These are phyloP conservation scores for Thryonomys swinderianus DNA, from an alignment of 2,113 vertebrate species.

Conservation along the genomic window DNA sequence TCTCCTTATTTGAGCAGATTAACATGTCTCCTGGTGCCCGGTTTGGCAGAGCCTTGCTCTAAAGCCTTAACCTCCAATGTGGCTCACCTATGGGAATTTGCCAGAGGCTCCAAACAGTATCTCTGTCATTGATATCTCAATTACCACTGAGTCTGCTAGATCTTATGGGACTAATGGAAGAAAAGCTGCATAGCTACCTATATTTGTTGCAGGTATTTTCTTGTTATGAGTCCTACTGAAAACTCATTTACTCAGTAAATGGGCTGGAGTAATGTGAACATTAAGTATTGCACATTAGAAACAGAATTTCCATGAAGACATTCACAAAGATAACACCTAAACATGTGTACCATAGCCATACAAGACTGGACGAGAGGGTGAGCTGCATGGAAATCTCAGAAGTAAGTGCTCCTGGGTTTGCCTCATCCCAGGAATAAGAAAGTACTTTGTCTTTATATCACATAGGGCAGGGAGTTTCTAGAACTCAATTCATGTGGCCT, in stretches of 20 bases:
- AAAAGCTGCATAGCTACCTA: background rate
- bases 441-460: background rate
- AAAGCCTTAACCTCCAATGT: background rate
- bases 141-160: background rate
- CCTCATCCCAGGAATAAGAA: background rate
- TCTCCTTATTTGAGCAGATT: background rate
- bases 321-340: background rate
- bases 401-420: background rate
- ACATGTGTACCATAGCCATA: background rate
- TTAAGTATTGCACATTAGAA: background rate
- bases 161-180: too few relatives aligned
- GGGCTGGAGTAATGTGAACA: background rate
- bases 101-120: background rate
- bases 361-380: background rate
- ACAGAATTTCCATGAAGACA: background rate
- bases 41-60: background rate
- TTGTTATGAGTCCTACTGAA: background rate
- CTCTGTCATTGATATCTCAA: background rate
- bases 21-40: background rate
- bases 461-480: accelerated
- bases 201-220: background rate
- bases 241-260: background rate
- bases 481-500: background rate
- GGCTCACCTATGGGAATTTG: background rate
- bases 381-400: background rate